Conservation (phyloP, 1,140 invertebrate genomes). For the Eumeta japonica region DNA sequence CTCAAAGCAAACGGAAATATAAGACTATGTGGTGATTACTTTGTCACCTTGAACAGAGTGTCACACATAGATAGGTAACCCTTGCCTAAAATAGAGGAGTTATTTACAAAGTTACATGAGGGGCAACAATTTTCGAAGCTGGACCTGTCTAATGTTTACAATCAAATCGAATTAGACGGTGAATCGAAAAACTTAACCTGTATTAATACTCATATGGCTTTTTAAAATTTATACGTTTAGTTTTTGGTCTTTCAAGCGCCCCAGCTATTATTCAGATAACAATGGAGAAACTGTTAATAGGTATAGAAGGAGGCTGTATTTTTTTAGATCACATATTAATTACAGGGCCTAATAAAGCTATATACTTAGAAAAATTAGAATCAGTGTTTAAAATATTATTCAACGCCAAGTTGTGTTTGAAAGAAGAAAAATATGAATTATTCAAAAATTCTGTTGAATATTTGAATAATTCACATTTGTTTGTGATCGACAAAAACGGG, state of each 20-base stretch:
- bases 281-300: conserved; percentile 27
- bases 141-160: conserved; percentile 23
- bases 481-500: conserved; percentile 24
- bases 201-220: conserved; percentile 26
- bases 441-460: conserved; percentile 28
- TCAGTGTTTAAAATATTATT: no score
- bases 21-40: conserved; percentile 31
- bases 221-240: conserved; percentile 28
- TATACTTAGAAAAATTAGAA: conserved; percentile 21
- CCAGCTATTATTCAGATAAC: conserved; percentile 31
- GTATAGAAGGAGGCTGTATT: conserved; percentile 17
- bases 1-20: conserved; percentile 26
- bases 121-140: conserved; percentile 24
- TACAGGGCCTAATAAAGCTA: conserved; percentile 11
- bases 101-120: conserved; percentile 18
- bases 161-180: conserved; percentile 20
- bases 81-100: conserved; percentile 17
- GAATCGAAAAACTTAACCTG: conserved; percentile 20
- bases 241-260: conserved; percentile 24
- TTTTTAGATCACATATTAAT: no score
- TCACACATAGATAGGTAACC: conserved; percentile 16
- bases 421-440: conserved; percentile 42
- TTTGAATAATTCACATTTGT: no score
- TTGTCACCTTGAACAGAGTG: conserved; percentile 18
- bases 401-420: conserved; percentile 15